Base-by-base conservation (phyloP, 2,888 invertebrate species). In the Drosophila mayaguana region DNA sequence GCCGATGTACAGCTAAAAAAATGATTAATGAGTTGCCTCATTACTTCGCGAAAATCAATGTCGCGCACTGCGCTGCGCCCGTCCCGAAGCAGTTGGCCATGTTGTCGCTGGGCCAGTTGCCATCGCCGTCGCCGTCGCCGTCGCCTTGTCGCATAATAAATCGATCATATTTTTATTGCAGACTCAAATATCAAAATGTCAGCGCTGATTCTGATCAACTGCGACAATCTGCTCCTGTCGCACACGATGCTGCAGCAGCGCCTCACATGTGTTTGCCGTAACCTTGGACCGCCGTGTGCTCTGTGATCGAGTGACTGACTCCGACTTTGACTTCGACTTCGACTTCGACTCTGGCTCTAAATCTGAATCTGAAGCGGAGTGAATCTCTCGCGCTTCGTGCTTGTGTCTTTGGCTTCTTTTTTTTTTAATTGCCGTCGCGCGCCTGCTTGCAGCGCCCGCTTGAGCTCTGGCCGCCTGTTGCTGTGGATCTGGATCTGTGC, bases 21-120 rank as follows among this genome's bases (percentile, higher is more conserved):
- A 91, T 92, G 92, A 91, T 92, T 91, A 91, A 91, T 91, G 92
- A 89, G 91, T 88, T 91, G 85, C 87, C 91, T 91, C 91, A 92
- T 92, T 91, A 91, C 88, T 86, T 89, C 71, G 81, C 81, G 70
- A 83, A 91, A 90, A 87, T 88, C 91, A 90, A 90, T 89, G 89
- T 91, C 90, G 83, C 88, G 75, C 81, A 80, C 79, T 22, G 53
- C 53, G 16, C 78, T 81, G 75, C 78, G 74, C 72, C 76, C 53
- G 73, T 57, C 78, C 75, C 73, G 64, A 85, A 78, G 78, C 48
- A 60, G 65, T 46, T 42, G 64, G 75, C 66, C 69, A 65, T 57
- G 71, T 56, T 66, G 62, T 34, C 54, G 72, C 55, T 70, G 54
- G 69, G 51, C 62, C 34, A 59, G 42, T 53, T 9, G 53, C 36